Percentiles rank a stretch among this genome's conserved stretches.
Evolutionary conservation across 2,797 vertebrate species (phyloP).

Genomic region (Coregonus sp.): DNA sequence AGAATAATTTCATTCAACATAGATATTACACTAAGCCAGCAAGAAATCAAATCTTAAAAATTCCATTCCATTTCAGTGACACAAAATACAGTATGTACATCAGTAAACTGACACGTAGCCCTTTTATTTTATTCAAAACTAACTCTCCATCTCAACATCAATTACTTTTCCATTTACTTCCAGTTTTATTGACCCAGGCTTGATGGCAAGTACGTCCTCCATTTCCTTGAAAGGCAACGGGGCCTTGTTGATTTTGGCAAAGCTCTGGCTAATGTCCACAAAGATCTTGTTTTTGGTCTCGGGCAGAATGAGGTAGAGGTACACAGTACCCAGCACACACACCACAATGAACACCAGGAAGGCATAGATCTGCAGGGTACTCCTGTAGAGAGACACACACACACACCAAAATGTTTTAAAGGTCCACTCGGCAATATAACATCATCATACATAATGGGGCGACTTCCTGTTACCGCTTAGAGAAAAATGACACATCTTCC

Average conservation of each 20-base stretch:
- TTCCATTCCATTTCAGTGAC: not conserved
- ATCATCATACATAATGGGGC: not conserved
- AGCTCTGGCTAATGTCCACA: conserved; percentile 88
- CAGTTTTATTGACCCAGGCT: conserved; percentile 12
- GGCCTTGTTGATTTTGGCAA: conserved; percentile 86
- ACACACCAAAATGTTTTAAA: not conserved
- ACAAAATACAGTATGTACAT: not conserved
- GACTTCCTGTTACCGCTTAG: too few relatives aligned
- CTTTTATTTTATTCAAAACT: conserved; percentile 47
- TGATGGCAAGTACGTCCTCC: conserved; percentile 60
- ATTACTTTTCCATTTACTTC: conserved; percentile 23
- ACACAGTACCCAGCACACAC: conserved; percentile 79
- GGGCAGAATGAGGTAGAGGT: conserved; percentile 84
- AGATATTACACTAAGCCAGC: not conserved
- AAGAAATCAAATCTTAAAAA: not conserved
- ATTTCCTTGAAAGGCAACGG: conserved; percentile 66
- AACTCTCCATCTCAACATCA: conserved; percentile 60
- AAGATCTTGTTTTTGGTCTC: conserved; percentile 96
- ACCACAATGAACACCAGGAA: conserved; percentile 88
- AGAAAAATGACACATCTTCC: not conserved
- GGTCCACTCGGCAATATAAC: not conserved
- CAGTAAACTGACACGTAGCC: not conserved
- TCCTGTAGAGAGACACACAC: conserved; percentile 67
- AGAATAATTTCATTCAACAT: not conserved
- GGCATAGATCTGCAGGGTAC: conserved; percentile 79